Base-by-base conservation (phyloP, 2,797 vertebrate species). In the Peromyscus melanophrys region DNA sequence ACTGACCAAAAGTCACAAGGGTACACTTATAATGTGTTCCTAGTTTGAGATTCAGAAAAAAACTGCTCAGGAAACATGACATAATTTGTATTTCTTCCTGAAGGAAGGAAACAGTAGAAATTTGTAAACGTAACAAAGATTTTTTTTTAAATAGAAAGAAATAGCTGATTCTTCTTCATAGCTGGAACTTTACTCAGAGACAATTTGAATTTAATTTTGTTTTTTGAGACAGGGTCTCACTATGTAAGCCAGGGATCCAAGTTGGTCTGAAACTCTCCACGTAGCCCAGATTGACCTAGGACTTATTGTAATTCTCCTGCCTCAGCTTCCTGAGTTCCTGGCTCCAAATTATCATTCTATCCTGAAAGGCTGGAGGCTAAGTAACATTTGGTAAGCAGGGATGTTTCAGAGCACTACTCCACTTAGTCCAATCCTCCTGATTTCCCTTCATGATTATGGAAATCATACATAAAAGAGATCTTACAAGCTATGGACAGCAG, bases 401-500 rank as follows among this genome's bases (percentile, higher is more conserved):
- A 6, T 69, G 77, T 57, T 90, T 83, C 94, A 67, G 90, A 77
- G 85, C 17, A 71, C 59, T 19, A 71, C 59, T 94, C 37, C 71
- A 40, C 69, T 40, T 94, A 92, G 92, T 37, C 76, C 89, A 92
- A 43, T 78, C 63, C 43, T 23, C 55, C 85, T 19, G 43, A 37
- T 81, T 65, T 92, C 95, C 96, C 94, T 86, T 92, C 88, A 92
- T 96, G 96, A 94, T 95, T 96, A 23, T 1, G 96, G 63, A 96
- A 91, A 81, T 96, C 98, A 98, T 98, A 96, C 98, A 98, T 97
- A 98, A 98, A 98, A 98, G 97, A 98, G 97, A 97, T 97, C 96
- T 98, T 93, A 97, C 91, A 98, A 98, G 98, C 98, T 98, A 97
- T 94, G 61, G 98, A 98, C 97, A 98, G 98, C 98, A 98, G 97